Conservation (phyloP, 2,888 invertebrate genomes). For the Clitarchus hookeri region DNA sequence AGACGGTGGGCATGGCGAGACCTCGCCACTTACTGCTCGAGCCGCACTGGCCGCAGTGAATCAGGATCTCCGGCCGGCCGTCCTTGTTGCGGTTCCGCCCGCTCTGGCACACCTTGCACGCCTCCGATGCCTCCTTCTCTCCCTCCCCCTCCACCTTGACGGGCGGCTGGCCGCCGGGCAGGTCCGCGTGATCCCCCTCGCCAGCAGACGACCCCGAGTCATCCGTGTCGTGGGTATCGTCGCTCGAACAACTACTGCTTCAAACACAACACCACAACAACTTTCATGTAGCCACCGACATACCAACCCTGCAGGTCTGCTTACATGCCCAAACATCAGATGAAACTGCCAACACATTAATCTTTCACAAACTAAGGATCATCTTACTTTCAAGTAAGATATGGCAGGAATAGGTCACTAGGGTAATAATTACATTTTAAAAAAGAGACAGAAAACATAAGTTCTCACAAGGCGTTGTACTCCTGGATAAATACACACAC, state of each 20-base stretch:
- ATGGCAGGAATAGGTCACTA: too few relatives aligned
- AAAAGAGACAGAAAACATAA: too few relatives aligned
- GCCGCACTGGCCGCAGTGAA: constrained; percentile 65
- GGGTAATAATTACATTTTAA: too few relatives aligned
- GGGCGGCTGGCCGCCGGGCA: constrained; percentile 16
- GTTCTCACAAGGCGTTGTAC: too few relatives aligned
- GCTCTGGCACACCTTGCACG: constrained; percentile 58
- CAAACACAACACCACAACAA: constrained; percentile 9
- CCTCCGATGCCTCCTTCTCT: constrained; percentile 44
- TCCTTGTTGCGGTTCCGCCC: constrained; percentile 56
- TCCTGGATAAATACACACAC: too few relatives aligned
- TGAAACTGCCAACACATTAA: too few relatives aligned
- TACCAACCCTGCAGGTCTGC: too few relatives aligned
- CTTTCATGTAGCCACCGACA: too few relatives aligned
- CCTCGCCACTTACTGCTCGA: constrained; percentile 61
- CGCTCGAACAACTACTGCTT: constrained; percentile 55
- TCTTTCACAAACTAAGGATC: too few relatives aligned
- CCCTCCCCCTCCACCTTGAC: constrained; percentile 29
- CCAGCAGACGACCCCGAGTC: constrained; percentile 43
- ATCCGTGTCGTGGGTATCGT: constrained; percentile 55
- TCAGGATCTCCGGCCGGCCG: constrained; percentile 59
- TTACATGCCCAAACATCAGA: too few relatives aligned
- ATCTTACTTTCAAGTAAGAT: too few relatives aligned
- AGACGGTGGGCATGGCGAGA: background rate
- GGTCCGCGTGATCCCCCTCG: constrained; percentile 38